A percentile compares a stretch with the other conserved stretches of the same genome.
phyloP scores from a whole-genome alignment of 1,140 invertebrate species.

The Pogonognathellus flavescens region DNA sequence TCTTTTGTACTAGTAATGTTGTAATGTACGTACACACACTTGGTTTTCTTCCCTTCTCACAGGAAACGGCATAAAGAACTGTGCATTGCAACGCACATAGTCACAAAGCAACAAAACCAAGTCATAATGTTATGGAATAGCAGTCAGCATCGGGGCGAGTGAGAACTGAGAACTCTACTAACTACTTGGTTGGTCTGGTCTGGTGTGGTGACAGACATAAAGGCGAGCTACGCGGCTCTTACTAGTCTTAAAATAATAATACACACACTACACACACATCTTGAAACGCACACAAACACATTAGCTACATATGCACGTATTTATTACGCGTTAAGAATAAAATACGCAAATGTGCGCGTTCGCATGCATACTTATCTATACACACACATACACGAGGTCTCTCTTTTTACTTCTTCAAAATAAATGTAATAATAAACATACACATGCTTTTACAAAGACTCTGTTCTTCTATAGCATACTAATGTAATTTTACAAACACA shows the following conservation, averaged over 20 bases:
- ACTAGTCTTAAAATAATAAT: too few relatives aligned
- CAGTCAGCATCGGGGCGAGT: neutral
- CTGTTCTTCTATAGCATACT: too few relatives aligned
- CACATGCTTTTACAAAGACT: too few relatives aligned
- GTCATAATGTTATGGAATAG: too few relatives aligned
- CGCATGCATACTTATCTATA: too few relatives aligned
- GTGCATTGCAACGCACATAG: constrained; percentile 8
- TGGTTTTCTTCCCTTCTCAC: constrained; percentile 34
- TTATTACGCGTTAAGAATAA: neutral
- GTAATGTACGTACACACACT: neutral
- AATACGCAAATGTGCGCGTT: neutral
- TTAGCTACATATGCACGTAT: constrained; percentile 9
- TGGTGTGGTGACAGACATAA: constrained; percentile 22
- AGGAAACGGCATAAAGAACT: constrained; percentile 33
- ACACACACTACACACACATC: neutral
- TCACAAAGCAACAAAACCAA: neutral
- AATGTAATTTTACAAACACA: too few relatives aligned
- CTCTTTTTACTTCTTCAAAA: too few relatives aligned
- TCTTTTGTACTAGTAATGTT: too few relatives aligned
- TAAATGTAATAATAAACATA: too few relatives aligned
- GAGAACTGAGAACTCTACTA: neutral
- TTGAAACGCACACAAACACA: neutral
- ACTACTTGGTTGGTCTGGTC: neutral
- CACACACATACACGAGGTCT: too few relatives aligned
- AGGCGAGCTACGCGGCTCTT: neutral